phyloP scores from a whole-genome alignment of 2,113 vertebrate genomes.

The Coryphaenoides rupestris region DNA sequence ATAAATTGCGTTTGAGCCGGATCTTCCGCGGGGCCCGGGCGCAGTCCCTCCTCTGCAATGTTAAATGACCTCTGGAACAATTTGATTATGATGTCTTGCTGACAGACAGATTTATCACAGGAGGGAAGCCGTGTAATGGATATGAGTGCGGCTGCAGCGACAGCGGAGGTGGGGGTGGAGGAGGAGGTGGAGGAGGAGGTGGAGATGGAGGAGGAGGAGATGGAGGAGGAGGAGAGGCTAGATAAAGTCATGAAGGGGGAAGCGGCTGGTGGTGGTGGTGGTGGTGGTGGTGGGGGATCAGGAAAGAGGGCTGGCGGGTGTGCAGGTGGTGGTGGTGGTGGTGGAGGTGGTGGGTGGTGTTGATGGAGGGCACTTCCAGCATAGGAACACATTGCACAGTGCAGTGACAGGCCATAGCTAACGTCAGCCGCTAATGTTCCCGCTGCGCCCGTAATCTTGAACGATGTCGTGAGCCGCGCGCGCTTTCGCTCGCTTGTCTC shows the following conservation, averaged over 20 bases:
- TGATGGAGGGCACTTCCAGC: neutral
- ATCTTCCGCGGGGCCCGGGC: conserved; percentile 63
- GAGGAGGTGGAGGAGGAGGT: neutral
- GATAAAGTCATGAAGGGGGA: neutral
- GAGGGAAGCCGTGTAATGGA: conserved; percentile 69
- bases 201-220: neutral
- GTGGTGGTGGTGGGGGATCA: conserved; percentile 20
- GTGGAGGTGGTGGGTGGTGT: neutral
- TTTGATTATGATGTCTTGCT: conserved; percentile 77
- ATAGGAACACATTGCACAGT: neutral
- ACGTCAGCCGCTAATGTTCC: too few species aligned
- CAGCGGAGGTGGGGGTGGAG: conserved; percentile 42
- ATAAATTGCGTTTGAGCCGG: conserved; percentile 72
- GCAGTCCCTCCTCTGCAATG: conserved; percentile 71
- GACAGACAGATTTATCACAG: conserved; percentile 76
- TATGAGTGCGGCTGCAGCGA: conserved; percentile 60
- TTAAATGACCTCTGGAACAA: conserved; percentile 81
- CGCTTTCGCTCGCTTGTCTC: too few species aligned
- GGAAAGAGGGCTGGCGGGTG: neutral
- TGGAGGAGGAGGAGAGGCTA: neutral
- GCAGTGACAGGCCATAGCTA: neutral
- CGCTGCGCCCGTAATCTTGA: too few species aligned
- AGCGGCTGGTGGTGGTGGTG: too few species aligned
- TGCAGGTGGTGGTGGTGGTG: neutral
- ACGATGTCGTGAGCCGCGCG: too few species aligned